A percentile compares a stretch with the other conserved stretches of the same genome.
These are phyloP conservation scores for Brotula barbata DNA, from an alignment of 2,797 vertebrate genomes.

Conservation along the genomic window DNA sequence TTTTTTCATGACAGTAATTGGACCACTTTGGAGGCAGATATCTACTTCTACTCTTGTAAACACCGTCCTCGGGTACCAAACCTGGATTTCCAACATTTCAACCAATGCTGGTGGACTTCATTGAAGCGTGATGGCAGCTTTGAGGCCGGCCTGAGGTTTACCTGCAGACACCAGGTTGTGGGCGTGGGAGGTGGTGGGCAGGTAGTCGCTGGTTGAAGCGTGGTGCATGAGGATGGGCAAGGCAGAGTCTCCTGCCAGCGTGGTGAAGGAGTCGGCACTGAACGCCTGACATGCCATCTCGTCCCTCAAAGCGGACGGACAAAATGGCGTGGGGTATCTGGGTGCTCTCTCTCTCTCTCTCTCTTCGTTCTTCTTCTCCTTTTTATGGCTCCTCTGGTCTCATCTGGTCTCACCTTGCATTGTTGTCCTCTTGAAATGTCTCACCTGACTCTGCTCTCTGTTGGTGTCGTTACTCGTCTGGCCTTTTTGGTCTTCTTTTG, in stretches of 20 bases:
- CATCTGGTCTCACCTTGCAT: constrained; percentile 31
- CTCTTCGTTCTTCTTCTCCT: neutral
- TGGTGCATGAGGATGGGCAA: constrained; percentile 97
- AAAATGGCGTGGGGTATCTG: neutral
- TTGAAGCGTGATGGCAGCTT: too few species aligned
- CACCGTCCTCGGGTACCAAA: too few species aligned
- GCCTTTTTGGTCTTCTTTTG: neutral
- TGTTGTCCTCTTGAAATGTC: constrained; percentile 16
- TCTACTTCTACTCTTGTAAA: too few species aligned
- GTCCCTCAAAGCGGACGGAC: neutral
- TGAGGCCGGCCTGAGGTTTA: constrained; percentile 30
- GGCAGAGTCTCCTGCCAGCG: constrained; percentile 86
- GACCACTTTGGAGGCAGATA: too few species aligned
- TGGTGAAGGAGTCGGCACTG: constrained; percentile 86
- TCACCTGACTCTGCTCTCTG: neutral
- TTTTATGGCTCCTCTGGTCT: neutral
- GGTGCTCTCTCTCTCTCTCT: constrained; percentile 3
- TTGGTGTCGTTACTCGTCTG: neutral
- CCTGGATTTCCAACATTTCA: too few species aligned
- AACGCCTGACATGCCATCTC: constrained; percentile 93
- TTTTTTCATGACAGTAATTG: too few species aligned
- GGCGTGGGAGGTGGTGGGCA: constrained; percentile 87
- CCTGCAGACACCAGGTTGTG: constrained; percentile 92
- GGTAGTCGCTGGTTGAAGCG: constrained; percentile 84
- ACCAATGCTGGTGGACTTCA: too few species aligned